Percentiles rank a stretch among this genome's conserved stretches.
Conservation (phyloP, 2,888 invertebrate species). For the Arge pagana region DNA sequence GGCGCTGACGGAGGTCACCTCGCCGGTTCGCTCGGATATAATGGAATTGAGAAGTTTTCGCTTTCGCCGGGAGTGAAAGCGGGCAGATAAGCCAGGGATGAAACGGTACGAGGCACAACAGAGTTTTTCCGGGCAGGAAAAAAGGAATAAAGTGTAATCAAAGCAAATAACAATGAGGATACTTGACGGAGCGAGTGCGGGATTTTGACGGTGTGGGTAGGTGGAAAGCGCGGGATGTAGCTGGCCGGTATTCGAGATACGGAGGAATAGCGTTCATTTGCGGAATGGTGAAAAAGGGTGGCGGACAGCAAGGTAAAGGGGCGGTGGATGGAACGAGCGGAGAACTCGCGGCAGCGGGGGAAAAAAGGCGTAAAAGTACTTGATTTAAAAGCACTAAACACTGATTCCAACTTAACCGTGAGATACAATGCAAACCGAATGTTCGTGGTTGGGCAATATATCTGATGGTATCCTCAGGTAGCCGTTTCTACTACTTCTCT, state of each 20-base stretch:
- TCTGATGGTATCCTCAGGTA: slow-evolving; percentile 6
- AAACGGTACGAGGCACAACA: background rate
- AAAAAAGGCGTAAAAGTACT: slow-evolving; percentile 35
- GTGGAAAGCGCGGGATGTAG: slow-evolving; percentile 1
- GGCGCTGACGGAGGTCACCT: slow-evolving; percentile 2
- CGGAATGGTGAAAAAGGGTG: background rate
- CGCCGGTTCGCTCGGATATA: background rate
- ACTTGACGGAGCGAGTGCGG: background rate
- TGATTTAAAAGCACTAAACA: slow-evolving; percentile 52
- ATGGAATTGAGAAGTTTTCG: slow-evolving; percentile 18
- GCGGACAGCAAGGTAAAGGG: background rate
- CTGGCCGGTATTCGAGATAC: slow-evolving; percentile 3
- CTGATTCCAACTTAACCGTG: slow-evolving; percentile 49
- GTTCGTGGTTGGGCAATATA: slow-evolving; percentile 16
- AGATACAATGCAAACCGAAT: slow-evolving; percentile 39
- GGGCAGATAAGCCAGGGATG: background rate
- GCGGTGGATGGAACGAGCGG: slow-evolving; percentile 36
- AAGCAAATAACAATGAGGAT: background rate
- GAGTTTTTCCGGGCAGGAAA: background rate
- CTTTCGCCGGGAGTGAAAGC: background rate
- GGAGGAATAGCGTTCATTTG: background rate
- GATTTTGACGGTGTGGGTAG: background rate
- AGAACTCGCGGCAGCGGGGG: slow-evolving; percentile 33
- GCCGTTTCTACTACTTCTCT: background rate
- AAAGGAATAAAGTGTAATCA: slow-evolving; percentile 4